These are phyloP conservation scores for Caenorhabditis tropicalis DNA, from an alignment of 1,140 invertebrate genomes.

Conservation along the genomic window DNA sequence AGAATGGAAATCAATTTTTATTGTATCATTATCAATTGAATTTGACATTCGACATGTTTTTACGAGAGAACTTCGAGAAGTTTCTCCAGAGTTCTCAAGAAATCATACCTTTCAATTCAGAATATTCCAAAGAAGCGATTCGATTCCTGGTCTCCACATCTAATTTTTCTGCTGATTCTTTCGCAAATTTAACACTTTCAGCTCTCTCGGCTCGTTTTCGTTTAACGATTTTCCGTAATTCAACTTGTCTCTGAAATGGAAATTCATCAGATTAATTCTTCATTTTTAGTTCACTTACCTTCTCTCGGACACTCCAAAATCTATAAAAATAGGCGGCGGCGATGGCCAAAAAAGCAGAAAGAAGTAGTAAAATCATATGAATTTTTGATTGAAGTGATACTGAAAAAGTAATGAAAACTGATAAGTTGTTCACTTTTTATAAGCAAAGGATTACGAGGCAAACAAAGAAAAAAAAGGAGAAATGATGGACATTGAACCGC, in stretches of 20 bases:
- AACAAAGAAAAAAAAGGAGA: conserved; percentile 20
- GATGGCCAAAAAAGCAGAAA: not conserved
- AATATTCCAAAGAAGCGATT: not conserved
- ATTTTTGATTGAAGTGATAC: not conserved
- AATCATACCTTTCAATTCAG: not conserved
- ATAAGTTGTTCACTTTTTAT: conserved; percentile 18
- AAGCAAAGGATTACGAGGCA: not conserved
- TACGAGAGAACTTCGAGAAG: too few relatives aligned
- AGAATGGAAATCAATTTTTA: not conserved
- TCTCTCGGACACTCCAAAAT: conserved; percentile 24
- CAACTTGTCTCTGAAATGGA: conserved; percentile 35
- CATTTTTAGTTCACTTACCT: not conserved
- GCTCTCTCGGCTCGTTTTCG: conserved; percentile 7
- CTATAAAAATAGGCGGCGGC: conserved; percentile 24
- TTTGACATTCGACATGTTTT: not conserved
- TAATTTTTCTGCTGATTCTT: not conserved
- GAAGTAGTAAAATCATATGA: conserved; percentile 16
- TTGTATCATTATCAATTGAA: not conserved
- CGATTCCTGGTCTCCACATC: not conserved
- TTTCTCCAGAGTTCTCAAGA: too few relatives aligned
- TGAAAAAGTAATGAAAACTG: not conserved
- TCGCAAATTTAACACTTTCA: conserved; percentile 36
- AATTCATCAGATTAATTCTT: not conserved
- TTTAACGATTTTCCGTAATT: conserved; percentile 26
- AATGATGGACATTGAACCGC: conserved; percentile 18